phyloP scores from a whole-genome alignment of 2,888 invertebrate genomes.

The Carabus problematicus region DNA sequence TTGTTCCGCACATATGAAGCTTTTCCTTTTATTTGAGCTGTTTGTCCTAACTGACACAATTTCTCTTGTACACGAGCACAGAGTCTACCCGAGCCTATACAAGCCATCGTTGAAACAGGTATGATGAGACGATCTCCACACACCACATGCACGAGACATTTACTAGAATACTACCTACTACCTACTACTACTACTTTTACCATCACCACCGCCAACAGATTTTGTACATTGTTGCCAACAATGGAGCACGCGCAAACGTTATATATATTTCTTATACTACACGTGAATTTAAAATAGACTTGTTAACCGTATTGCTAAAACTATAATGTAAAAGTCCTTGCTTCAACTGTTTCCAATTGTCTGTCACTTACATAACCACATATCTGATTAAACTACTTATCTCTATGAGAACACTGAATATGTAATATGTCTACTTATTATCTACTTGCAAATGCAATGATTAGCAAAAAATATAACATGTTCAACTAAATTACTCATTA shows the following conservation, averaged over 20 bases:
- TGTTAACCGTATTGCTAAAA: too few species aligned
- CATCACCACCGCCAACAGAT: conserved; percentile 29
- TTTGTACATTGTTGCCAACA: conserved; percentile 29
- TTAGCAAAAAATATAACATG: too few species aligned
- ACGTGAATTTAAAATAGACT: background rate
- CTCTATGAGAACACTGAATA: too few species aligned
- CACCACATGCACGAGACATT: conserved; percentile 43
- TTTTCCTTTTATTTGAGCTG: conserved; percentile 70
- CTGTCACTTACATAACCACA: too few species aligned
- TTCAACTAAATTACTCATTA: too few species aligned
- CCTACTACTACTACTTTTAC: conserved; percentile 60
- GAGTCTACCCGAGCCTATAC: conserved; percentile 82
- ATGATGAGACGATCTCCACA: conserved; percentile 62
- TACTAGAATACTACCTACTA: conserved; percentile 47
- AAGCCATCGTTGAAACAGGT: conserved; percentile 83
- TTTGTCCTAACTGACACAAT: conserved; percentile 80
- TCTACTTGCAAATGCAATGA: too few species aligned
- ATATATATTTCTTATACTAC: background rate
- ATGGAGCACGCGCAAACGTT: background rate
- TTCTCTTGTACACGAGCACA: conserved; percentile 82
- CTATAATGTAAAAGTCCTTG: too few species aligned
- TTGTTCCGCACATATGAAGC: conserved; percentile 72
- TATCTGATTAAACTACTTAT: too few species aligned
- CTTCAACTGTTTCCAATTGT: too few species aligned
- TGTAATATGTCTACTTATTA: too few species aligned